A percentile compares a stretch with the other conserved stretches of the same genome.
phyloP scores from a whole-genome alignment of 92 coral and sea anemone genomes.

The Diadumene lineata region DNA sequence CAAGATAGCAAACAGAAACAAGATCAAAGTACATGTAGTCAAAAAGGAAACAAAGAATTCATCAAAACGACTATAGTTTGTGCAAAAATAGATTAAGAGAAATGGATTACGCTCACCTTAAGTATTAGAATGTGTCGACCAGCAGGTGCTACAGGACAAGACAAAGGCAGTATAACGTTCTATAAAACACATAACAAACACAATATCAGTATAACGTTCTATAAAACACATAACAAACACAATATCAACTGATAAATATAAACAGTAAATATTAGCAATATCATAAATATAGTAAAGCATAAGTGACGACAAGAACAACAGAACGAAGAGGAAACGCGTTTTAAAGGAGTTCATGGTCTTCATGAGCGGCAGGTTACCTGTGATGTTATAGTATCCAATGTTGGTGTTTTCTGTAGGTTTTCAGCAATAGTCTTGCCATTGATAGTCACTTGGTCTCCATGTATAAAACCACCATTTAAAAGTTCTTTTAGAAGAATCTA shows the following conservation, averaged over 20 bases:
- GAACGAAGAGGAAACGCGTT: background rate
- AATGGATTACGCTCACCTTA: slow-evolving; percentile 45
- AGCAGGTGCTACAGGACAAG: slow-evolving; percentile 76
- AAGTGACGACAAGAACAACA: background rate
- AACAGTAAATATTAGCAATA: too few species aligned
- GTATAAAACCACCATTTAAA: slow-evolving; percentile 62
- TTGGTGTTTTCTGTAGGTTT: slow-evolving; percentile 57
- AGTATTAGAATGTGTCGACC: slow-evolving; percentile 76
- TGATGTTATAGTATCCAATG: slow-evolving; percentile 32
- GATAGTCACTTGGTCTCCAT: slow-evolving; percentile 74
- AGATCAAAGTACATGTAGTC: too few species aligned
- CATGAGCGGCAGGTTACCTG: too few species aligned
- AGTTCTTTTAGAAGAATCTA: slow-evolving; percentile 78
- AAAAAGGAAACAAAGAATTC: too few species aligned
- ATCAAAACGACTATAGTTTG: too few species aligned
- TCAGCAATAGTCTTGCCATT: slow-evolving; percentile 65
- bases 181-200: slow-evolving; percentile 2
- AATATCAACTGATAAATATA: background rate
- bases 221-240: background rate
- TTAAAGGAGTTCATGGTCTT: too few species aligned
- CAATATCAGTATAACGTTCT: slow-evolving; percentile 50
- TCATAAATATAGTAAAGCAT: too few species aligned
- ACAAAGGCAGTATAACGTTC: slow-evolving; percentile 64
- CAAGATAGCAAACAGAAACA: too few species aligned
- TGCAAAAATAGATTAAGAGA: background rate